Conservation (phyloP, 2,113 vertebrate genomes). For the Larimichthys polyactis region DNA sequence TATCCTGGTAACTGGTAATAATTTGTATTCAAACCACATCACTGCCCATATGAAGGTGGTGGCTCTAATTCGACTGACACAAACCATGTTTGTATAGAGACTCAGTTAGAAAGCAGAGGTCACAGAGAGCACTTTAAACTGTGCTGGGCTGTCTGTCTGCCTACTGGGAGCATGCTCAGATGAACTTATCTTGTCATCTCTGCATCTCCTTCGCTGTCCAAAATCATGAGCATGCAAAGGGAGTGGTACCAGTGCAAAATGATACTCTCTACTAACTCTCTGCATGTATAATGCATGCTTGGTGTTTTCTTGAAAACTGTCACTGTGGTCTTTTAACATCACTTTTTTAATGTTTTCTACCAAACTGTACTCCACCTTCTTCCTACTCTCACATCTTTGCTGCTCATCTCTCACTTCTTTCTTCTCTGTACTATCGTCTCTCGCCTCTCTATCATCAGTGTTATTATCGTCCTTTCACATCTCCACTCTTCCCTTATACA, state of each 20-base stretch:
- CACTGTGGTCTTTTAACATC: constrained; percentile 17
- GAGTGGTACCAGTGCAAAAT: constrained; percentile 22
- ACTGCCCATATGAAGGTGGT: background rate
- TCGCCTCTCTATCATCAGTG: background rate
- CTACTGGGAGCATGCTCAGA: constrained; percentile 59
- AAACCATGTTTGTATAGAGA: background rate
- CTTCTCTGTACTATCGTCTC: background rate
- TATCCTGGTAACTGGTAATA: background rate
- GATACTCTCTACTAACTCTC: constrained; percentile 18
- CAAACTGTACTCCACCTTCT: background rate
- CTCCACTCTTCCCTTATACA: background rate
- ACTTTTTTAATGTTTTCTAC: background rate
- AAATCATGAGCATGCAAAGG: constrained; percentile 51
- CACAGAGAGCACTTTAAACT: constrained; percentile 52
- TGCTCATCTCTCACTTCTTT: background rate
- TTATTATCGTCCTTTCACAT: background rate
- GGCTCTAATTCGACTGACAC: background rate
- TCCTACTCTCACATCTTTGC: background rate
- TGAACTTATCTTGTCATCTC: constrained; percentile 46
- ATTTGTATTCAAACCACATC: constrained; percentile 10
- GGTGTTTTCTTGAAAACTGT: constrained; percentile 19
- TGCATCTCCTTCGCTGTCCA: constrained; percentile 47
- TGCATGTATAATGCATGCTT: constrained; percentile 46
- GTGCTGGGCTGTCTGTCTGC: constrained; percentile 66
- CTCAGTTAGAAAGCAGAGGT: constrained; percentile 38